A percentile compares a stretch with the other conserved stretches of the same genome.
Conservation (phyloP, 2,888 invertebrate species). For the Xestoiulus laeticollis region DNA sequence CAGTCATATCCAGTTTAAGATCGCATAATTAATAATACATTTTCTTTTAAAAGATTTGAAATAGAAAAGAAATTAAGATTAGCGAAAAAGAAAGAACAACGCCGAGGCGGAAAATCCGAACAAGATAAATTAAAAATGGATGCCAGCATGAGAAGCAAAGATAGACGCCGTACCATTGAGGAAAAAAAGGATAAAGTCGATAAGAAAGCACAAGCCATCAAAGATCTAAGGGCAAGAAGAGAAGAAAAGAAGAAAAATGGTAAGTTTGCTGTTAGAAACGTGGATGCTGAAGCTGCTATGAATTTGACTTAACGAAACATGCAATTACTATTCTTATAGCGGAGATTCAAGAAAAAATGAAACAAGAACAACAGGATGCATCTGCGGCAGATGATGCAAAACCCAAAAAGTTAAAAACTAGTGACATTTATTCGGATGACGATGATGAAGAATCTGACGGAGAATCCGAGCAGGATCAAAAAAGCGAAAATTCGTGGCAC, state of each 20-base stretch:
- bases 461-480: constrained; percentile 83
- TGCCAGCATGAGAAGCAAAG: constrained; percentile 80
- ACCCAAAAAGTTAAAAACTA: constrained; percentile 85
- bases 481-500: constrained; percentile 68
- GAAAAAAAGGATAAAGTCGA: constrained; percentile 81
- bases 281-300: not conserved
- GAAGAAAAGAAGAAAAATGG: constrained; percentile 86
- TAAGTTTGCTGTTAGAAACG: constrained; percentile 64
- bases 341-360: constrained; percentile 67
- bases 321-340: not conserved
- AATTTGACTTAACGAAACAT: not conserved
- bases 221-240: constrained; percentile 84
- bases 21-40: not conserved
- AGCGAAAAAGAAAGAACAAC: constrained; percentile 78
- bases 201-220: constrained; percentile 93
- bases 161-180: constrained; percentile 89
- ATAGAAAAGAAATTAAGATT: constrained; percentile 91
- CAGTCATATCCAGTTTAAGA: too few relatives aligned
- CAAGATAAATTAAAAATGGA: constrained; percentile 66
- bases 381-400: constrained; percentile 59
- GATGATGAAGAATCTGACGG: constrained; percentile 76
- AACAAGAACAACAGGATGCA: constrained; percentile 63
- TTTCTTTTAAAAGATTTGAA: constrained; percentile 75
- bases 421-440: constrained; percentile 87
- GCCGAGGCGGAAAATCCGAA: constrained; percentile 67